These are phyloP conservation scores for Ramphastos sulfuratus DNA, from an alignment of 2,113 vertebrate species.

Conservation along the genomic window DNA sequence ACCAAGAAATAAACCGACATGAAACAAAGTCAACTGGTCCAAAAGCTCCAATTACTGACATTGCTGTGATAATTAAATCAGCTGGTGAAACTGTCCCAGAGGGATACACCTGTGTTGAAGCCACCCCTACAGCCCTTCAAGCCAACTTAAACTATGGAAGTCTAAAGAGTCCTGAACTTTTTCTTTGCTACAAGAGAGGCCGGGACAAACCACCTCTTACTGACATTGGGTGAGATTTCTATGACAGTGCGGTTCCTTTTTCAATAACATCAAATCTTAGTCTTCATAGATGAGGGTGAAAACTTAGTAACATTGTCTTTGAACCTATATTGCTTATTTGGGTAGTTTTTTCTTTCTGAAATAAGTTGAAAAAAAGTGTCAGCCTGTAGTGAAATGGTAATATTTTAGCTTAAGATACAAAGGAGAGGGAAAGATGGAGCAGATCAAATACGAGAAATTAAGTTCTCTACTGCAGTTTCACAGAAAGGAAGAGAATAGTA, in stretches of 20 bases:
- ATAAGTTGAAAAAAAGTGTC: background rate
- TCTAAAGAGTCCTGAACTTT: constrained; percentile 95
- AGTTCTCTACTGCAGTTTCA: background rate
- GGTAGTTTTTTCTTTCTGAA: background rate
- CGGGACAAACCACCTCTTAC: constrained; percentile 90
- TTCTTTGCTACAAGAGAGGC: constrained; percentile 92
- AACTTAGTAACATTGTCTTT: background rate
- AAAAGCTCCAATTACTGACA: constrained; percentile 93
- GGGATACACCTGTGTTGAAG: constrained; percentile 94
- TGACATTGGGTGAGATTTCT: constrained; percentile 88
- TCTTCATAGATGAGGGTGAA: background rate
- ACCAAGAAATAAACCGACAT: constrained; percentile 87
- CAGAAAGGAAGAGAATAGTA: background rate
- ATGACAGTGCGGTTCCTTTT: background rate
- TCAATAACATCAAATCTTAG: background rate
- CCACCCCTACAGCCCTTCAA: constrained; percentile 88
- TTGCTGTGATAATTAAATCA: constrained; percentile 94
- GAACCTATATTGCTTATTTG: background rate
- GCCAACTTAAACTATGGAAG: constrained; percentile 98
- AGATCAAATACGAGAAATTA: background rate
- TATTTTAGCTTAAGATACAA: too few relatives aligned
- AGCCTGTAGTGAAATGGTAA: background rate
- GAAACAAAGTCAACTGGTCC: constrained; percentile 90
- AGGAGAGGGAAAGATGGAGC: background rate
- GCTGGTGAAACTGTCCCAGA: constrained; percentile 93